Percentiles rank a stretch among this genome's conserved stretches.
Conservation (phyloP, 2,888 invertebrate species). For the Rapana venosa region DNA sequence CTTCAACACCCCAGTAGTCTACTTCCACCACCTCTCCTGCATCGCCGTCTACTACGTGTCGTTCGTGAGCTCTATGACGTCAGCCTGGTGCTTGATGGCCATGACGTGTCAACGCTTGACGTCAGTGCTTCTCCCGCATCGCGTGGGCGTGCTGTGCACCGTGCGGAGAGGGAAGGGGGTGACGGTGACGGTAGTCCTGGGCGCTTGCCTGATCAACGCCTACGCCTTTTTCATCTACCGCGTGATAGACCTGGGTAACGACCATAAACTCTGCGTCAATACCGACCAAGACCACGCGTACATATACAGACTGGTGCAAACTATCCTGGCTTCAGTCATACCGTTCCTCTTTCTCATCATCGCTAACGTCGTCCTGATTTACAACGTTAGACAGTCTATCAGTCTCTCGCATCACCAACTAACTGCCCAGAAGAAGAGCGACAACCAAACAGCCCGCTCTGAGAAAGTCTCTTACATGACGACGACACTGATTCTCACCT, state of each 20-base stretch:
- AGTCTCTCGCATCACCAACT: neutral
- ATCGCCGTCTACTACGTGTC: neutral
- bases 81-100: neutral
- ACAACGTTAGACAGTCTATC: neutral
- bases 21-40: neutral
- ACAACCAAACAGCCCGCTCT: neutral
- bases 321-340: neutral
- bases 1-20: neutral
- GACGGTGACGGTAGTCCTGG: neutral
- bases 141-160: neutral
- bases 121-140: neutral
- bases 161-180: neutral
- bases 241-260: neutral
- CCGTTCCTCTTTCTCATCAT: neutral
- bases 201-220: neutral
- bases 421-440: neutral
- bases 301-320: neutral
- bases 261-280: neutral
- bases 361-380: neutral
- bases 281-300: neutral
- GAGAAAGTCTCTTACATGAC: neutral
- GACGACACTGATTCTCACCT: neutral
- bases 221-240: neutral
- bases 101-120: neutral
- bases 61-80: neutral